Base-by-base conservation (phyloP, 2,797 vertebrate species). In the Triplophysa yarkandensis region DNA sequence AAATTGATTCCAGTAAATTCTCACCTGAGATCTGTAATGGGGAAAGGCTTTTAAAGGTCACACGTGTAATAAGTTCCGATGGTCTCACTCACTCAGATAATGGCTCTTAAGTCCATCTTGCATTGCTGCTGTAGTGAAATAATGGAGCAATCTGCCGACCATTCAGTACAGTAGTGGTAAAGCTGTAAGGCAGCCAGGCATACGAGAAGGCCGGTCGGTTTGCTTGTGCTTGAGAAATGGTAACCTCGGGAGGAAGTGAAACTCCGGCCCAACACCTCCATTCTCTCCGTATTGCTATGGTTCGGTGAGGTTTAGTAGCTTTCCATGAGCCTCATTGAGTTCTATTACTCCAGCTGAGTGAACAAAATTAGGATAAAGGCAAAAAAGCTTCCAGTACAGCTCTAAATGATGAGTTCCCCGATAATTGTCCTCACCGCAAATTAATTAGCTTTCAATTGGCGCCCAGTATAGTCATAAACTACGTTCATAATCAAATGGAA, bases 131-230 rank as follows among this genome's bases (percentile, higher is more conserved):
- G 90, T 92, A 90, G 89, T 92, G 89, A 92, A 93, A 93, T 93
- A 93, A 93, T 93, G 92, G 91, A 92, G 91, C 92, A 92, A 93
- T 93, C 92, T 90, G 86, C 89, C 90, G 91, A 93, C 91, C 92
- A 92, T 92, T 92, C 90, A 92, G 90, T 93, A 92, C 88, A 90
- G 91, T 90, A 83, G 90, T 83, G 82, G 85, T 87, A 84, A 85
- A 77, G 70, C 58, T 48, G 52, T 79, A 64, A 46, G 78, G 60
- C 68, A 71, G 36, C 52, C 67, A 77, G 58, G 70, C 23, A 88
- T 86, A 76, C 82, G 85, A 89, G 89, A 87, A 89, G 84, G 87
- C 85, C 79, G 82, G 84, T 86, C 82, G 84, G 87, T 86, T 84
- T 86, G 86, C 85, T 85, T 85, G 84, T 85, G 83, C 80, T 76